Evolutionary conservation across 2,797 vertebrate genomes (phyloP), one percentile per base, ranked within the genome.

Genomic region (Syndactyla subalaris): DNA sequence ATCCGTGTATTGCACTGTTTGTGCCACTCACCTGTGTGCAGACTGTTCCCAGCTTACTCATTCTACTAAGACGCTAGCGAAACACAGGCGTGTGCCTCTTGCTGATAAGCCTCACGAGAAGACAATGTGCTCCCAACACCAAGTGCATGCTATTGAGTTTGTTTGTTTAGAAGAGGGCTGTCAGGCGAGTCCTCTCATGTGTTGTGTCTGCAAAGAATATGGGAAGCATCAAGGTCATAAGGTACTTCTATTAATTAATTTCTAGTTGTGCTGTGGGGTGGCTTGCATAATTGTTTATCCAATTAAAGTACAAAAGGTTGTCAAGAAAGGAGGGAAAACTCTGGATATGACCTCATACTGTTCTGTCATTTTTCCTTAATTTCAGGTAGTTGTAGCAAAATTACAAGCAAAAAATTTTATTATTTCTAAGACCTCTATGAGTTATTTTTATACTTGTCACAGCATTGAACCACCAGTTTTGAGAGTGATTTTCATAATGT

Each of bases 181-280:
- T 96, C 99, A 98, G 96, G 96, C 98, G 0, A 99, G 98, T 61
- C 99, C 99, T 5, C 99, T 99, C 78, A 99, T 99, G 99, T 99
- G 99, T 97, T 99, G 99, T 75, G 99, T 99, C 96, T 99, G 99
- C 96, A 99, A 99, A 97, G 99, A 99, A 97, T 99, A 99, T 5
- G 99, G 99, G 96, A 99, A 99, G 94, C 99, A 99, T 97, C 99
- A 99, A 97, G 99, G 99, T 89, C 99, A 99, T 84, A 99, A 99
- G 99, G 99, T 99, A 98, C 67, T 82, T 61, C 20, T 81, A 39
- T 21, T 48, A 57, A 54, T 71, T 39, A 5, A 5, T 83, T 77
- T 80, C 24, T 88, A 17, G 36, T 88, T 3, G 7, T 79, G 39
- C 51, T 5, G 0, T 79, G 32, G n/a, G 29, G 29, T 73, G 16